Base-by-base conservation (phyloP, 1,140 invertebrate species). In the Drosophila sturtevanti region DNA sequence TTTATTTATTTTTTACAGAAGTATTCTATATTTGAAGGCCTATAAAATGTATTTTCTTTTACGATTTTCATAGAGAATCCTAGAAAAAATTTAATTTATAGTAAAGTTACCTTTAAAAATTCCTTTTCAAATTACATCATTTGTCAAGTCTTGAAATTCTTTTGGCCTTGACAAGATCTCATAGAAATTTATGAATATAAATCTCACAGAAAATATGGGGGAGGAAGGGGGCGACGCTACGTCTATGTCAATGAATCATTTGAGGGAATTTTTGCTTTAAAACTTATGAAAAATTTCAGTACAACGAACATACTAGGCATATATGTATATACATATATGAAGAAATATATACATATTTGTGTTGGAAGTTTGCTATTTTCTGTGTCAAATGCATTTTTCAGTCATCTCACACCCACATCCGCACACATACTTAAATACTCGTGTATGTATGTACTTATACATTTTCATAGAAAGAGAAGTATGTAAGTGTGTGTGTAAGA, bases 311-410 rank as follows among this genome's bases (percentile, higher is more conserved):
- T 56, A 10, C 41, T 24, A 27, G n/a, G n/a, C 7, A 24, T 51
- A 48, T 62, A 44, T n/a, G 18, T 34, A 24, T 18, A 14, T 24
- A 12, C 9, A 34, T 22, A 37, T 54, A 35, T 54, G 27, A 31
- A 31, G 3, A 31, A 7, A 31, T 31, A 31, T 31, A 4, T 31
- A 6, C 7, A 4, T 31, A 31, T 31, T 31, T 31, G 27, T 31
- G 27, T 31, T 31, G 27, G 27, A 31, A 6, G 27, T 35, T 54
- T 55, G 68, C 14, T 16, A 35, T 54, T 80, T 81, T 87, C 71
- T 86, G 84, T 86, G 82, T 87, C 82, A 82, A 87, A 79, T 86
- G 82, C 82, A 86, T 86, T 86, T 86, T 87, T 68, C 82, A 86
- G 82, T 87, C 82, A 86, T 87, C 79, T n/a, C n/a, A n/a, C 76